Evolutionary conservation across 2,797 vertebrate genomes (phyloP), one percentile per base, ranked within the genome.

Genomic region (Periophthalmus magnuspinnatus): DNA sequence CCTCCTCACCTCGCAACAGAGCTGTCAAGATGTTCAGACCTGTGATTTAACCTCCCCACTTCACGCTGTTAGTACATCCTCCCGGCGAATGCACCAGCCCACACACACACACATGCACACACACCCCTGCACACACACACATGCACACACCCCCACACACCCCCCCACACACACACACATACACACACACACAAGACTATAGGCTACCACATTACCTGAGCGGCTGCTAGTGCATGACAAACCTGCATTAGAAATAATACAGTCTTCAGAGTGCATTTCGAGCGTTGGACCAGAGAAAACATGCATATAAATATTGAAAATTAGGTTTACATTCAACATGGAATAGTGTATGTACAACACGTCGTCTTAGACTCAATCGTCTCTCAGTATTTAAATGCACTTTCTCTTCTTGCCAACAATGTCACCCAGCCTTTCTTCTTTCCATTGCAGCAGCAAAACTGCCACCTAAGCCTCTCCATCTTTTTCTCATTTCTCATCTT

Each of bases 21-120:
- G 85, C 88, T 87, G 81, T 88, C 85, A 86, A 83, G 81, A 86
- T 80, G 83, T 82, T 89, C 81, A 82, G 84, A 84, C 75, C 74
- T 33, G 73, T 78, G 85, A 90, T 87, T 90, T 83, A 84, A 84
- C 84, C 86, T 78, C 79, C 62, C 62, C 74, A 65, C 73, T 78
- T 81, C 78, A 75, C 75, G 54, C 69, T 59, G 71, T 67, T 76
- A 65, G 63, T 50, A 71, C 77, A 72, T 72, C 78, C 72, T 59
- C 6, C 69, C 17, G 5, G 62, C 68, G 58, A 75, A 45, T 45
- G 41, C 41, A 63, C 71, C 69, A 47, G 61, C 67, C 50, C 70
- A 38, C 47, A 33, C 75, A 8, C 32, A 38, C 19, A 9, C 17
- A 61, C 10, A 14, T 13, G 45, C 41, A 45, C 41, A 28, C 41